These are phyloP conservation scores for Myotis findleyi DNA, from an alignment of 2,797 vertebrate species.

Conservation along the genomic window DNA sequence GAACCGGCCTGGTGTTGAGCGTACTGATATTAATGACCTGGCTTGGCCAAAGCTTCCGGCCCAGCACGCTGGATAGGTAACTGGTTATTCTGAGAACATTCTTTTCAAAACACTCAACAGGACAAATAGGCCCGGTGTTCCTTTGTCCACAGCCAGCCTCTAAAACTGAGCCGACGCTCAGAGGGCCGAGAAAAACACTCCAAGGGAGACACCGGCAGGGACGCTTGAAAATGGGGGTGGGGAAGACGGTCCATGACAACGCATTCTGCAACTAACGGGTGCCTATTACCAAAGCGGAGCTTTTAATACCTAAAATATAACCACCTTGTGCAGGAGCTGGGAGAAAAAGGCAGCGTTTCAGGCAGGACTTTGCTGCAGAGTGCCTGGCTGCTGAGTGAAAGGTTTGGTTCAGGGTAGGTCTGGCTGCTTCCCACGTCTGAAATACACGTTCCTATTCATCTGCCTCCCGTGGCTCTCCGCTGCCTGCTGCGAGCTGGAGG, in stretches of 20 bases:
- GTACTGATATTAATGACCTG: conserved; percentile 11
- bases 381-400: background rate
- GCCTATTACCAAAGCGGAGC: background rate
- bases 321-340: conserved; percentile 38
- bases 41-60: conserved; percentile 66
- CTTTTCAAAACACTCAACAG: conserved; percentile 79
- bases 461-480: background rate
- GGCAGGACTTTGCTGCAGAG: conserved; percentile 5
- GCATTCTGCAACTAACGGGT: background rate
- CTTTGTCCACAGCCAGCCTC: conserved; percentile 73
- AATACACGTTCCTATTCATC: background rate
- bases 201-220: background rate
- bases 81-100: conserved; percentile 79
- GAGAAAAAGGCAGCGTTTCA: background rate
- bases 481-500: background rate
- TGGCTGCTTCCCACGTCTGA: background rate
- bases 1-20: background rate
- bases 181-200: conserved; percentile 43
- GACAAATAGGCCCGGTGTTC: conserved; percentile 63
- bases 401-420: background rate
- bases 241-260: background rate
- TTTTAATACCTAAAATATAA: conserved; percentile 73
- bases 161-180: conserved; percentile 55
- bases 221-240: background rate
- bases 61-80: conserved; percentile 61